Percentiles rank a stretch among this genome's conserved stretches.
These are phyloP conservation scores for Aulostomus chinensis DNA, from an alignment of 2,797 vertebrate species.

Conservation along the genomic window DNA sequence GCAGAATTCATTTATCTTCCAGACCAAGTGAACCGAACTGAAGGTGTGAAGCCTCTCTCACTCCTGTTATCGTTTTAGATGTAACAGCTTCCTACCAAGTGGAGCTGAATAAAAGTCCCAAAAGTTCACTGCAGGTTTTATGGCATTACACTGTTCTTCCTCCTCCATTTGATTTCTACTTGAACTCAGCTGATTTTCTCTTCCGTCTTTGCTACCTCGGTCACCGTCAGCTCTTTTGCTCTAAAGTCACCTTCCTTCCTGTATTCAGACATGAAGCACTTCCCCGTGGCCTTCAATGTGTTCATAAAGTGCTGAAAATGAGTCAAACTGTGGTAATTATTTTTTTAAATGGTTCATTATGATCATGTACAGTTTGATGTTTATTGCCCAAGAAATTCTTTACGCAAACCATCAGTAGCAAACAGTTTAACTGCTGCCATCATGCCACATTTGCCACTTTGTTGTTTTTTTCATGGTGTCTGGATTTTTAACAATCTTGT, in stretches of 20 bases:
- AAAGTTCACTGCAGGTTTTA: constrained; percentile 7
- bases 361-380: constrained; percentile 12
- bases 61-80: too few species aligned
- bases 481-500: constrained; percentile 10
- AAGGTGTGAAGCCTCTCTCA: neutral
- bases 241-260: constrained; percentile 15
- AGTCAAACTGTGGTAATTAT: neutral
- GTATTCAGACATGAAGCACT: constrained; percentile 25
- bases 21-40: neutral
- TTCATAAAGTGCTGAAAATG: constrained; percentile 18
- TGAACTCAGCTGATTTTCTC: constrained; percentile 6
- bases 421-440: constrained; percentile 25
- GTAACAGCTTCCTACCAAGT: too few species aligned
- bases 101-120: neutral
- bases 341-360: neutral
- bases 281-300: constrained; percentile 31
- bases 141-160: constrained; percentile 29
- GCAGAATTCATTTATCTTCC: neutral
- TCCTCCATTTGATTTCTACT: constrained; percentile 7
- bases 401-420: neutral
- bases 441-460: neutral
- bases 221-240: constrained; percentile 21
- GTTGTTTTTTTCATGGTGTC: neutral
- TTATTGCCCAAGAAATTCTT: neutral
- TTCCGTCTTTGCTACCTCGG: constrained; percentile 57